Conservation (phyloP, 2,888 invertebrate species). For the Dioctria rufipes region DNA sequence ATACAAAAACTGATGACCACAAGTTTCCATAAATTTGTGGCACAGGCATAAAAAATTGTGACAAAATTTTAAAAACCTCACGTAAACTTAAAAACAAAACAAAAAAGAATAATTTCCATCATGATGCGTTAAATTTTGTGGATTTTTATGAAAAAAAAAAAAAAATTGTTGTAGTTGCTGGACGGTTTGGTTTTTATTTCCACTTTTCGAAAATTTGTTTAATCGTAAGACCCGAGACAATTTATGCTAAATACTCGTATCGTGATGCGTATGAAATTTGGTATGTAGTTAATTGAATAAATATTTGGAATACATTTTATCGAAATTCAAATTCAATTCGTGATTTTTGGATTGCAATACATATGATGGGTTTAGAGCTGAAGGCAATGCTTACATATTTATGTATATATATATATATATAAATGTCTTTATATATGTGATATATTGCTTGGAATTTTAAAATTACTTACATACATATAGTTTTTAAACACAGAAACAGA, state of each 20-base stretch:
- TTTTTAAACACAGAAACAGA: too few relatives aligned
- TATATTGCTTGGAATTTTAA: conserved; percentile 4
- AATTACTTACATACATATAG: too few relatives aligned
- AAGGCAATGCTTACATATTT: neutral
- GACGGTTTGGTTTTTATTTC: neutral
- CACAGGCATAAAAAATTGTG: neutral
- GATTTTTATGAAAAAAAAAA: neutral
- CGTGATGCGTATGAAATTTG: neutral
- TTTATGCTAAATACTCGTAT: conserved; percentile 12
- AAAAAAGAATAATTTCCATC: neutral
- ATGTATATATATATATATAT: too few relatives aligned
- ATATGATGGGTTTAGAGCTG: neutral
- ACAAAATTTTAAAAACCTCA: neutral
- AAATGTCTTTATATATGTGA: neutral
- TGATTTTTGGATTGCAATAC: neutral
- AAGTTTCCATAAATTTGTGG: conserved; percentile 40
- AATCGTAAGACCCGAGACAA: neutral
- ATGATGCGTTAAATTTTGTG: neutral
- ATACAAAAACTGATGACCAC: conserved; percentile 8
- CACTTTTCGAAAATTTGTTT: neutral
- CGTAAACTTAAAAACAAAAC: neutral
- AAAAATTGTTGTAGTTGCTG: neutral
- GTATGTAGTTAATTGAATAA: neutral
- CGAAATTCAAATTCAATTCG: neutral
- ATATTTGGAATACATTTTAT: conserved; percentile 19